Conservation (phyloP, 2,888 invertebrate genomes). For the Pterostichus niger region DNA sequence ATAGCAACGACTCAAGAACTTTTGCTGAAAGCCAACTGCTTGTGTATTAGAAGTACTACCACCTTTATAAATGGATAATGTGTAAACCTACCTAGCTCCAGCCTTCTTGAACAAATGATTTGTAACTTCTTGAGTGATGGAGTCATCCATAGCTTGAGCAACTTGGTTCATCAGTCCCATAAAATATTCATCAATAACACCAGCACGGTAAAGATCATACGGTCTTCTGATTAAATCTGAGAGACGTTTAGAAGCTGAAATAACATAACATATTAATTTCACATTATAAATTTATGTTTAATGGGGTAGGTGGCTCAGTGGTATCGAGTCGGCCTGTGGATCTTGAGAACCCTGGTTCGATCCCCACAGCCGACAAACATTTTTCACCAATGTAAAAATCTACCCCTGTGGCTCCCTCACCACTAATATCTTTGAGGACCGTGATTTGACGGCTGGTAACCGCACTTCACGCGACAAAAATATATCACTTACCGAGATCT, state of each 20-base stretch:
- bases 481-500: too few relatives aligned
- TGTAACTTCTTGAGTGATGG: constrained; percentile 93
- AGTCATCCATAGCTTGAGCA: constrained; percentile 96
- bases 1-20: too few relatives aligned
- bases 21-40: too few relatives aligned
- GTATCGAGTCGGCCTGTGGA: too few relatives aligned
- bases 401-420: too few relatives aligned
- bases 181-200: constrained; percentile 93
- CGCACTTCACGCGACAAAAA: too few relatives aligned
- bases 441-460: too few relatives aligned
- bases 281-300: not conserved
- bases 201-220: constrained; percentile 93
- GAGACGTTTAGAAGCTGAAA: constrained; percentile 90
- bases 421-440: too few relatives aligned
- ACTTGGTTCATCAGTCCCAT: constrained; percentile 97
- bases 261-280: not conserved
- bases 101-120: constrained; percentile 94
- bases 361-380: too few relatives aligned
- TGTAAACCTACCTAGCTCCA: constrained; percentile 75
- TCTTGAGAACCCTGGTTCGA: too few relatives aligned
- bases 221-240: constrained; percentile 94
- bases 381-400: too few relatives aligned
- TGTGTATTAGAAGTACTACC: not conserved
- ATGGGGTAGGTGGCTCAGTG: too few relatives aligned
- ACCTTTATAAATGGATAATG: not conserved